These are phyloP conservation scores for Andrena haemorrhoa DNA, from an alignment of 2,888 invertebrate species.

Conservation along the genomic window DNA sequence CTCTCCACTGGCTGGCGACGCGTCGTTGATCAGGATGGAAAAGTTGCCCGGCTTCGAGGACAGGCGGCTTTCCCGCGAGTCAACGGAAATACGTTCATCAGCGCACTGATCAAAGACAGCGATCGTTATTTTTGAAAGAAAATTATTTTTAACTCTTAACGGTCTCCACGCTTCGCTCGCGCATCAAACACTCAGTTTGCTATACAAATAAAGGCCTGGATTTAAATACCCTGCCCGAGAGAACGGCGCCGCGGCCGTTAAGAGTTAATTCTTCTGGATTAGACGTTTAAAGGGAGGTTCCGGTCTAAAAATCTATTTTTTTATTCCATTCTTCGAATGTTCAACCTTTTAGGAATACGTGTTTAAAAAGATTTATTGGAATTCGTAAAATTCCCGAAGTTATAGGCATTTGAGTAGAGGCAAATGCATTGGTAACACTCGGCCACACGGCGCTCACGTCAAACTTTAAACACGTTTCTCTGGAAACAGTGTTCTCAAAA, in stretches of 20 bases:
- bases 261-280: constrained; percentile 26
- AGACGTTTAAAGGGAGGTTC: no score
- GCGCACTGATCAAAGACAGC: constrained; percentile 30
- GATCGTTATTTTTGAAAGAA: constrained; percentile 18
- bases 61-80: neutral
- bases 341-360: no score
- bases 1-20: neutral
- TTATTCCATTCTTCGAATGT: no score
- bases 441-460: no score
- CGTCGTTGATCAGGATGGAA: neutral
- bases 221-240: constrained; percentile 12
- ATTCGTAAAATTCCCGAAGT: no score
- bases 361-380: no score
- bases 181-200: constrained; percentile 9
- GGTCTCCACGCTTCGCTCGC: neutral
- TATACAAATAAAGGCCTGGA: neutral
- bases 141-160: constrained; percentile 48
- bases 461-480: no score
- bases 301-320: no score
- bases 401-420: no score
- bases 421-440: no score
- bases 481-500: no score
- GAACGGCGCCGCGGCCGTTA: constrained; percentile 29
- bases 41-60: neutral
- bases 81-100: constrained; percentile 14